phyloP scores from a whole-genome alignment of 2,888 invertebrate species.

The Cheilosia variabilis region DNA sequence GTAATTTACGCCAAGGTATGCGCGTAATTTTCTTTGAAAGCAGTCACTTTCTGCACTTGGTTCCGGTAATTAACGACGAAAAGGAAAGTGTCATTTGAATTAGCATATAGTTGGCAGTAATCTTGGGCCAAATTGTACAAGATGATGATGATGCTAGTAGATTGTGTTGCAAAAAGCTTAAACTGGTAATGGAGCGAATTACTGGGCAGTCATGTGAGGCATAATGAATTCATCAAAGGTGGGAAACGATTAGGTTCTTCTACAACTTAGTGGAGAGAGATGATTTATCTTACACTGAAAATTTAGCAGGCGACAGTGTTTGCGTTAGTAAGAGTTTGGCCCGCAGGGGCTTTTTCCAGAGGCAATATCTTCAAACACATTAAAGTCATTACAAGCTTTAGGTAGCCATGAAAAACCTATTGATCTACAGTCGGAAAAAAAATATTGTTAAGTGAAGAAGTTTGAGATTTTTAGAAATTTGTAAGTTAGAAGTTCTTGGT shows the following conservation, averaged over 20 bases:
- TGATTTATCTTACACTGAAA: too few species aligned
- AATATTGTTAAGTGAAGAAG: too few species aligned
- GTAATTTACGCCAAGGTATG: conserved; percentile 11
- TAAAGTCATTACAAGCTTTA: too few species aligned
- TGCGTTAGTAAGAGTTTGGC: too few species aligned
- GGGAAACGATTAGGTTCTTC: neutral
- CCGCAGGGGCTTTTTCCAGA: too few species aligned
- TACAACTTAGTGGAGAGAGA: neutral
- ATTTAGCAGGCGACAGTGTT: too few species aligned
- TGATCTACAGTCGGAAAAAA: too few species aligned
- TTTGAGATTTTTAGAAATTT: too few species aligned
- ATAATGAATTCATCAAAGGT: neutral
- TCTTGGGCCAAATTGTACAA: neutral
- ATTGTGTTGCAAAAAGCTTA: neutral
- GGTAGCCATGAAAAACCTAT: too few species aligned
- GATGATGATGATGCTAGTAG: neutral
- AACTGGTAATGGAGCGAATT: neutral
- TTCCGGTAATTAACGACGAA: conserved; percentile 34
- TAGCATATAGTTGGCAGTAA: neutral
- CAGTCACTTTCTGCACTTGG: conserved; percentile 46
- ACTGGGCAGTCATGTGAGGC: neutral
- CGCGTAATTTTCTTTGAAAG: conserved; percentile 17
- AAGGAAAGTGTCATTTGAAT: conserved; percentile 49
- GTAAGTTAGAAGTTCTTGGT: too few species aligned
- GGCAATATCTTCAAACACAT: too few species aligned